These are phyloP conservation scores for Drosophila mauritiana DNA, from an alignment of 1,140 invertebrate species.

Conservation along the genomic window DNA sequence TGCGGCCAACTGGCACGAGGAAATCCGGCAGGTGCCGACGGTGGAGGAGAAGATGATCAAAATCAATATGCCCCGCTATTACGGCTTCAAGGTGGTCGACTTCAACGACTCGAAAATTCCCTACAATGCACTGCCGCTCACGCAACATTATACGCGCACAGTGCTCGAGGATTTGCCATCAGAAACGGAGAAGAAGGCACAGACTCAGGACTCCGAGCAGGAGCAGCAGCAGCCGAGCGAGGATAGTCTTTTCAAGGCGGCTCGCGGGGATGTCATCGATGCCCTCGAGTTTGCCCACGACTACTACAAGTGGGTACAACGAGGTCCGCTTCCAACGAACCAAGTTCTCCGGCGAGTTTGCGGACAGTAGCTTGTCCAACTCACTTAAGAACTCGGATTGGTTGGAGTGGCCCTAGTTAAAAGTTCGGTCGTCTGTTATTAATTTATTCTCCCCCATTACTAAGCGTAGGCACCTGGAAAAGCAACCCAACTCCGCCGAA, in stretches of 20 bases:
- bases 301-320: slow-evolving; percentile 47
- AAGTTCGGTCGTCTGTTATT: neutral
- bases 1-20: slow-evolving; percentile 85
- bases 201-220: slow-evolving; percentile 12
- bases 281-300: slow-evolving; percentile 67
- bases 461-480: slow-evolving; percentile 80
- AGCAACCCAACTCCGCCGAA: slow-evolving; percentile 18
- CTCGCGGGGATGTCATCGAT: slow-evolving; percentile 61
- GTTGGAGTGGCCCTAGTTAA: neutral
- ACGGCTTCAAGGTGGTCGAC: slow-evolving; percentile 89
- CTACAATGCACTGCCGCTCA: slow-evolving; percentile 88
- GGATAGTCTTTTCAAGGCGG: slow-evolving; percentile 73
- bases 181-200: slow-evolving; percentile 54
- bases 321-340: neutral
- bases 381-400: neutral
- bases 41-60: slow-evolving; percentile 93
- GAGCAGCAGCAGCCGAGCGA: slow-evolving; percentile 31
- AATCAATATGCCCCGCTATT: slow-evolving; percentile 91
- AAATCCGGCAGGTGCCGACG: slow-evolving; percentile 88
- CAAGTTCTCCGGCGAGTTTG: neutral
- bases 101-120: slow-evolving; percentile 87
- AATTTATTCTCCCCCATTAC: neutral
- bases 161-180: slow-evolving; percentile 85
- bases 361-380: too few species aligned
- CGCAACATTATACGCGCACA: slow-evolving; percentile 91